Evolutionary conservation across 2,888 invertebrate species (phyloP).

Genomic region (Danaus chrysippus): DNA sequence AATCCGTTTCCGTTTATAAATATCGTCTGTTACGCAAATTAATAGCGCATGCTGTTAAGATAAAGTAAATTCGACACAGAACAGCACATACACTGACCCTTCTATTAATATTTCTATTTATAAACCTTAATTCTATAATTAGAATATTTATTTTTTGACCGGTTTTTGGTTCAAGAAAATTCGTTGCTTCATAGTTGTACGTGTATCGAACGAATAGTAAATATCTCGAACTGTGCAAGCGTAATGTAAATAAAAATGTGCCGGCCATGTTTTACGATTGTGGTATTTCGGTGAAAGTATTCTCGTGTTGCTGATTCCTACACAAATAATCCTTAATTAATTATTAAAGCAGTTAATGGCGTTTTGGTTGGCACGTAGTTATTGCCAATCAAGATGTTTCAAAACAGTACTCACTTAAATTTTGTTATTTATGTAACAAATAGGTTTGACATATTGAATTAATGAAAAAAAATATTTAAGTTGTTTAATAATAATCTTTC

Average conservation of each 20-base stretch:
- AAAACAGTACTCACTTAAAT: not conserved
- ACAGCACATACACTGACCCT: constrained; percentile 15
- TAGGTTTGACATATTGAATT: not conserved
- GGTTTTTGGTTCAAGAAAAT: constrained; percentile 20
- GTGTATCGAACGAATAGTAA: constrained; percentile 33
- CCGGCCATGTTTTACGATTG: constrained; percentile 52
- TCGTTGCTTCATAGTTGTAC: constrained; percentile 23
- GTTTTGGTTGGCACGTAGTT: not conserved
- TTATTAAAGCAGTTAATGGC: constrained; percentile 39
- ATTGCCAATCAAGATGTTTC: not conserved
- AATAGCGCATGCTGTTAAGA: too few species aligned
- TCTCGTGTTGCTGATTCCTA: constrained; percentile 50
- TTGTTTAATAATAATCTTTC: too few species aligned
- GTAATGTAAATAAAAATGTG: constrained; percentile 54
- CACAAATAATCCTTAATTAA: constrained; percentile 39
- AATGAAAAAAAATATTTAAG: too few species aligned
- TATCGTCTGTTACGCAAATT: too few species aligned
- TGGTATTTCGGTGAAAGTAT: constrained; percentile 61
- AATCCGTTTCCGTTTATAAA: too few species aligned
- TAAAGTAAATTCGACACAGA: too few species aligned
- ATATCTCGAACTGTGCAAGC: constrained; percentile 40
- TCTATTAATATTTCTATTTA: constrained; percentile 20
- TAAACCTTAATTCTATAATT: not conserved
- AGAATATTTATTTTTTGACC: too few species aligned
- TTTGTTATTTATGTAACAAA: not conserved